Conservation (phyloP, 1,140 invertebrate species). For the Limonius californicus region DNA sequence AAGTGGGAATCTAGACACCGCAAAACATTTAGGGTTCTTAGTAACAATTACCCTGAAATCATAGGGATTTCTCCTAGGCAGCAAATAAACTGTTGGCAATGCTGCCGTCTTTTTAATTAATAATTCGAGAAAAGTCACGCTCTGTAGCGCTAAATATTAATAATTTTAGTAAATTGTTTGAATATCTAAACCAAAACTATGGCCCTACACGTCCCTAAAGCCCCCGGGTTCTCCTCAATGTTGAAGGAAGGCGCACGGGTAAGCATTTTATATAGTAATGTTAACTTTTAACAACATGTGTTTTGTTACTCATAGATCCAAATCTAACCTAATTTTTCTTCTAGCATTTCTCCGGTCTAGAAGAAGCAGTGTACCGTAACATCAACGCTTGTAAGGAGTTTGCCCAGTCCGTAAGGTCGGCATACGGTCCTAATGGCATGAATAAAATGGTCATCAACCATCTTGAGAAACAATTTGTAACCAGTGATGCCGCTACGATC, state of each 20-base stretch:
- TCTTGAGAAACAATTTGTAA: slow-evolving; percentile 97
- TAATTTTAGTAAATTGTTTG: no score
- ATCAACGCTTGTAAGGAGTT: slow-evolving; percentile 96
- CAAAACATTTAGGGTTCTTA: no score
- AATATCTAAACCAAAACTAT: no score
- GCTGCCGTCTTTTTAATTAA: no score
- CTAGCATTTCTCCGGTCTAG: slow-evolving; percentile 91
- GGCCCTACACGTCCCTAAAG: slow-evolving; percentile 88
- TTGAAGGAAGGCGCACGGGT: slow-evolving; percentile 92
- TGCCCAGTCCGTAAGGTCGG: slow-evolving; percentile 84
- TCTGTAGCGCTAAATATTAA: no score
- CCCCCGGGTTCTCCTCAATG: slow-evolving; percentile 92
- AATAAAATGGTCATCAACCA: slow-evolving; percentile 99
- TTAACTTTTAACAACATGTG: slow-evolving; percentile 1
- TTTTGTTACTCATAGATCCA: no score
- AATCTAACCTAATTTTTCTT: slow-evolving; percentile 38
- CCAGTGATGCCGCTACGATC: slow-evolving; percentile 98
- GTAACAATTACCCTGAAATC: no score
- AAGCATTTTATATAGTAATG: slow-evolving; percentile 51
- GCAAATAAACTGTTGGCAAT: no score
- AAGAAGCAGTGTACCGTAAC: slow-evolving; percentile 96
- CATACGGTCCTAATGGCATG: slow-evolving; percentile 98
- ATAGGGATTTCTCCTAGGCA: no score
- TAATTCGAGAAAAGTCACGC: no score
- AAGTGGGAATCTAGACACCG: no score